These are phyloP conservation scores for Aleiodes testaceus DNA, from an alignment of 2,888 invertebrate species.

Conservation along the genomic window DNA sequence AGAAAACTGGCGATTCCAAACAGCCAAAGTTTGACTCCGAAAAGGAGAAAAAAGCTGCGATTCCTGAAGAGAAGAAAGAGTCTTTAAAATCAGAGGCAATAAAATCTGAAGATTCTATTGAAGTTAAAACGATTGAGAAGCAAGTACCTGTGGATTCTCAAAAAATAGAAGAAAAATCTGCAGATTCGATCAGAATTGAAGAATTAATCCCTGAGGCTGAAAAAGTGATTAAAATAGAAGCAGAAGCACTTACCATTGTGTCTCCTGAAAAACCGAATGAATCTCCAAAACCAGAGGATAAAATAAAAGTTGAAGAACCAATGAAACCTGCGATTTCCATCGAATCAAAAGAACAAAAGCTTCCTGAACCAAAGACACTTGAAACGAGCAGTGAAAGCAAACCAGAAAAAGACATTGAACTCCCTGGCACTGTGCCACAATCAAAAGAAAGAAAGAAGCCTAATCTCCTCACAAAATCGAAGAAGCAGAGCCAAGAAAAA, in stretches of 20 bases:
- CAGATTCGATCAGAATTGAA: background rate
- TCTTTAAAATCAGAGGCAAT: constrained; percentile 61
- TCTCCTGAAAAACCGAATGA: background rate
- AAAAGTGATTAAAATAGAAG: constrained; percentile 61
- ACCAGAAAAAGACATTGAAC: background rate
- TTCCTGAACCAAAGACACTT: background rate
- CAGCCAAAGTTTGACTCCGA: constrained; percentile 1
- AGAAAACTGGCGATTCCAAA: background rate
- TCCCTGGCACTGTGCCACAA: constrained; percentile 1
- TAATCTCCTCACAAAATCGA: background rate
- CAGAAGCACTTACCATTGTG: constrained; percentile 31
- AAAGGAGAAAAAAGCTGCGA: constrained; percentile 47
- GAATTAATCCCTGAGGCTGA: constrained; percentile 25
- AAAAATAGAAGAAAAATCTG: constrained; percentile 21
- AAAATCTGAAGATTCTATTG: background rate
- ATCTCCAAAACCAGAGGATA: no score
- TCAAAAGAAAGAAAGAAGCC: constrained; percentile 38
- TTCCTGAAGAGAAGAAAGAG: constrained; percentile 61
- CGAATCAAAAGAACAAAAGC: background rate
- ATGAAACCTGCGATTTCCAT: no score
- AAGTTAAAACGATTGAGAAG: constrained; percentile 23
- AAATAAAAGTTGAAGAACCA: no score
- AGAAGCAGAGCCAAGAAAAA: constrained; percentile 42
- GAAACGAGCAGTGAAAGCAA: constrained; percentile 12
- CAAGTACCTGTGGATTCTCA: constrained; percentile 38